These are phyloP conservation scores for Melangyna quadrimaculata DNA, from an alignment of 2,888 invertebrate species.

Conservation along the genomic window DNA sequence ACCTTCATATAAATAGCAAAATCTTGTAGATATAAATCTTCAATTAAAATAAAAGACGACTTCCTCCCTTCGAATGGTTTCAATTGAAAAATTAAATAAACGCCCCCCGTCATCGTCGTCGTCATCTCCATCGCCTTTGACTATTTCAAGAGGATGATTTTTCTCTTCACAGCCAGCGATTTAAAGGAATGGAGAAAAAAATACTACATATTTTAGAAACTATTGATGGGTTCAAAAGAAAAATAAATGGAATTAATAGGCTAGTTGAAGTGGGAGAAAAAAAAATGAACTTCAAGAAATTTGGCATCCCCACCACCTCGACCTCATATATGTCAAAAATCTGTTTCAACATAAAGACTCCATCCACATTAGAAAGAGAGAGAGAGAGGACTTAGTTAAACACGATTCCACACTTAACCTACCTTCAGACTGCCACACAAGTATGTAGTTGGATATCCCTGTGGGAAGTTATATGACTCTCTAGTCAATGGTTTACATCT, in stretches of 20 bases:
- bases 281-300: constrained; percentile 6
- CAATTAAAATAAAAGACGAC: constrained; percentile 42
- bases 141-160: constrained; percentile 30
- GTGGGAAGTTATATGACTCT: constrained; percentile 27
- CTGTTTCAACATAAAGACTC: constrained; percentile 34
- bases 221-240: constrained; percentile 27
- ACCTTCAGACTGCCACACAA: constrained; percentile 62
- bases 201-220: neutral
- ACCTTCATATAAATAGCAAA: neutral
- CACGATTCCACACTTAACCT: constrained; percentile 68
- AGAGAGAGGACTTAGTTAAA: constrained; percentile 51
- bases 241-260: neutral
- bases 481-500: constrained; percentile 56
- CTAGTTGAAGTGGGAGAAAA: constrained; percentile 8
- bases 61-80: neutral
- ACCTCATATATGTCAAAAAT: constrained; percentile 58
- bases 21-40: constrained; percentile 13
- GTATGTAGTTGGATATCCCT: constrained; percentile 29
- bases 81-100: constrained; percentile 16
- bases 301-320: constrained; percentile 26
- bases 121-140: neutral
- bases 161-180: constrained; percentile 4
- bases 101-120: neutral
- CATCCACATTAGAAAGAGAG: neutral
- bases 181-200: neutral